phyloP scores from a whole-genome alignment of 2,888 invertebrate species.

The Rugalucina vietnamica region DNA sequence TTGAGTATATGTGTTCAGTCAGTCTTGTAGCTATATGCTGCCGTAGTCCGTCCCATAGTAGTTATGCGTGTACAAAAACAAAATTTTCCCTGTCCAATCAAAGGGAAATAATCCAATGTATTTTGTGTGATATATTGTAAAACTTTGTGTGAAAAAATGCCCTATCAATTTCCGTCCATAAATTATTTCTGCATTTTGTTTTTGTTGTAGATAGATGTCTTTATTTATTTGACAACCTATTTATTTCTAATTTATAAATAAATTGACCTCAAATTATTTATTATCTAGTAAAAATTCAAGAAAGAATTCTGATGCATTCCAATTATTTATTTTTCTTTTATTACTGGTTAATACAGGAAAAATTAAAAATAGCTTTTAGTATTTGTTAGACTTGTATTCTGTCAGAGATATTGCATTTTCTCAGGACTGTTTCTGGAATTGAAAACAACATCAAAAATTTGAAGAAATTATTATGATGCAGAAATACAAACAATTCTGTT shows the following conservation, averaged over 20 bases:
- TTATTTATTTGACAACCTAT: background rate
- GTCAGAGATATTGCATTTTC: no score
- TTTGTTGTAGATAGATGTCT: background rate
- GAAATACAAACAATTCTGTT: no score
- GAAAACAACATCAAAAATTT: no score
- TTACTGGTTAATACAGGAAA: background rate
- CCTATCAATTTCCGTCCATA: slow-evolving; percentile 7
- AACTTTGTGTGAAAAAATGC: background rate
- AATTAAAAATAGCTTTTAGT: background rate
- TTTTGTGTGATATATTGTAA: background rate
- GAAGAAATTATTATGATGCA: no score
- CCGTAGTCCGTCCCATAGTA: no score
- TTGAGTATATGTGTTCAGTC: no score
- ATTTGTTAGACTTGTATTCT: no score
- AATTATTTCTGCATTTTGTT: background rate
- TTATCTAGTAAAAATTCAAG: background rate
- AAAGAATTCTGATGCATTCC: background rate
- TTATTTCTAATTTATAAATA: background rate
- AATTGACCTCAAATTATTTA: background rate
- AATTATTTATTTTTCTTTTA: no score
- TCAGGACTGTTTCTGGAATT: no score
- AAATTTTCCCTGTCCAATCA: no score
- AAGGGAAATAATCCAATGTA: background rate
- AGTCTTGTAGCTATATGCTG: no score
- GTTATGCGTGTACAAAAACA: no score